Evolutionary conservation across 2,888 invertebrate species (phyloP).

Genomic region (Neoascia interrupta): DNA sequence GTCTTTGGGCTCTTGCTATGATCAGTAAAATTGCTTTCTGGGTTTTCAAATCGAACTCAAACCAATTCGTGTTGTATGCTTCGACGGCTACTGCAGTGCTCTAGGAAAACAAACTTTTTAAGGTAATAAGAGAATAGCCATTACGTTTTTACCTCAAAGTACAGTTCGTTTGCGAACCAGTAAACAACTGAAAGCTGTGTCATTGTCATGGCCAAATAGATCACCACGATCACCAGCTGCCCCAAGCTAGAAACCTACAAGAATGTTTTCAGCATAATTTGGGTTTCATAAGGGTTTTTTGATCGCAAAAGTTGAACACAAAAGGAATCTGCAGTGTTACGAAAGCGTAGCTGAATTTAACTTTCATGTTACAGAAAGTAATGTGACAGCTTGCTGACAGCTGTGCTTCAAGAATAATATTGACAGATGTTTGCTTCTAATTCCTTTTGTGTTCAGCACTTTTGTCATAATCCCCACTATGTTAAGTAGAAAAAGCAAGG

Average conservation of each 20-base stretch:
- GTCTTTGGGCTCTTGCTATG: conserved; percentile 75
- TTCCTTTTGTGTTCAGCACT: too few species aligned
- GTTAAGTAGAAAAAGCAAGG: conserved; percentile 73
- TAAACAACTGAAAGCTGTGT: conserved; percentile 76
- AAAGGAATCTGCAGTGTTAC: too few species aligned
- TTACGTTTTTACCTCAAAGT: neutral
- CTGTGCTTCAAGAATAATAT: too few species aligned
- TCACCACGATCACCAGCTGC: conserved; percentile 74
- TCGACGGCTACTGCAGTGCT: conserved; percentile 56
- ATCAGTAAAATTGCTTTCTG: conserved; percentile 74
- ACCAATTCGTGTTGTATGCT: conserved; percentile 76
- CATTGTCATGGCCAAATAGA: conserved; percentile 76
- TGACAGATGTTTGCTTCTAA: too few species aligned
- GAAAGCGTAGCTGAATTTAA: too few species aligned
- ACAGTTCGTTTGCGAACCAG: conserved; percentile 76
- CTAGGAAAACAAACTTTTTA: neutral
- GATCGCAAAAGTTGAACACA: too few species aligned
- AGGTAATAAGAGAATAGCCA: neutral
- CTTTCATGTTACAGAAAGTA: too few species aligned
- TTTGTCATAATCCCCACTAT: too few species aligned
- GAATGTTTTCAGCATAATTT: too few species aligned
- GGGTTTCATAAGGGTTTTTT: too few species aligned
- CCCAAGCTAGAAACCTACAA: neutral
- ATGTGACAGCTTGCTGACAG: too few species aligned
- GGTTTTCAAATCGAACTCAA: conserved; percentile 69